Evolutionary conservation across 2,113 vertebrate species (phyloP).

Genomic region (Carassius auratus): DNA sequence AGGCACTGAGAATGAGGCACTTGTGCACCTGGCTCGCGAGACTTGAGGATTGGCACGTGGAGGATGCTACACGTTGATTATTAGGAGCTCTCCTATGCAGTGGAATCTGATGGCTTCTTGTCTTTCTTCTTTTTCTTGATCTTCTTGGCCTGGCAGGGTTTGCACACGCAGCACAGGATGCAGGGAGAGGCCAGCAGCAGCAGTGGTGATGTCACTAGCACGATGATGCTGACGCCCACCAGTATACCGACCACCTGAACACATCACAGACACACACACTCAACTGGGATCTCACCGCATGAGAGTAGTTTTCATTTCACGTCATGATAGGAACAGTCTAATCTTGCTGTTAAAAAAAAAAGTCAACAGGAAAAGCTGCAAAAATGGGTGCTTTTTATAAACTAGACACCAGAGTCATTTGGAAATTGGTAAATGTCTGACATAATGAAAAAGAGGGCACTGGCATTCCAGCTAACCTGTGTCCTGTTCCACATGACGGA

Average conservation of each 20-base stretch:
- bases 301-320: not conserved
- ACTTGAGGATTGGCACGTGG: constrained; percentile 72
- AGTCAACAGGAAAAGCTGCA: not conserved
- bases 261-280: constrained; percentile 9
- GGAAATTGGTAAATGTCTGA: not conserved
- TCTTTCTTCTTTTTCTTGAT: constrained; percentile 79
- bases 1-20: constrained; percentile 78
- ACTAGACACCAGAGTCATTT: not conserved
- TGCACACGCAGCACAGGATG: constrained; percentile 94
- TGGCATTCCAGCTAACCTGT: constrained; percentile 77
- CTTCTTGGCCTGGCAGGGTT: constrained; percentile 86
- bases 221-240: constrained; percentile 88
- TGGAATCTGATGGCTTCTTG: constrained; percentile 72
- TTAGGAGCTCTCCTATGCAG: constrained; percentile 49
- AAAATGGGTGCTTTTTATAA: not conserved
- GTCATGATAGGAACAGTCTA: not conserved
- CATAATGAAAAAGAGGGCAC: not conserved
- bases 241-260: constrained; percentile 94
- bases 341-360: not conserved
- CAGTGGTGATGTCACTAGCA: constrained; percentile 91
- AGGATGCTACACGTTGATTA: constrained; percentile 42
- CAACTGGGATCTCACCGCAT: not conserved
- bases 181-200: constrained; percentile 93
- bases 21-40: constrained; percentile 70
- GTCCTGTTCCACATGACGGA: constrained; percentile 98